Percentiles rank a stretch among this genome's conserved stretches.
These are phyloP conservation scores for Epiblema foenella DNA, from an alignment of 2,888 invertebrate genomes.

Conservation along the genomic window DNA sequence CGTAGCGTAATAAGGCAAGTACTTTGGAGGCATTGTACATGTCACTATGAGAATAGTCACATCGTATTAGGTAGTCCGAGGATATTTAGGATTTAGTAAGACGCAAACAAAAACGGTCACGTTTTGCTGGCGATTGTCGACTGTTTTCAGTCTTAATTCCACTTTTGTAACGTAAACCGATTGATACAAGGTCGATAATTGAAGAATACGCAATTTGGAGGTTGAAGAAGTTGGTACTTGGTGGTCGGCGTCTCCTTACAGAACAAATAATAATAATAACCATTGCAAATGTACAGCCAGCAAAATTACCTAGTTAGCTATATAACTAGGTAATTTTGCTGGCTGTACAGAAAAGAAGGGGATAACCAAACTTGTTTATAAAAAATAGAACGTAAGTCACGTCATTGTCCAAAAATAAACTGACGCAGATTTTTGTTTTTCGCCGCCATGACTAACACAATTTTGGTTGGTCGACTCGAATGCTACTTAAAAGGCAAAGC, in stretches of 20 bases:
- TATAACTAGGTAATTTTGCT: no score
- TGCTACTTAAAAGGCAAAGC: slow-evolving; percentile 13
- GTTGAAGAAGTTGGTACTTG: not conserved
- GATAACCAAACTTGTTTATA: no score
- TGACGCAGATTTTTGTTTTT: slow-evolving; percentile 16
- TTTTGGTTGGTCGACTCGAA: not conserved
- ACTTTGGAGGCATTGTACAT: not conserved
- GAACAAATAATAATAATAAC: no score
- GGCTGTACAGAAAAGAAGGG: no score
- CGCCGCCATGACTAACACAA: slow-evolving; percentile 5
- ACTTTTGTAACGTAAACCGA: not conserved
- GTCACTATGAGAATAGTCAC: not conserved
- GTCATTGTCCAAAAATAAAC: not conserved
- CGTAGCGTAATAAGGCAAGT: not conserved
- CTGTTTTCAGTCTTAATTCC: not conserved
- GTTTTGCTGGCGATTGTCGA: slow-evolving; percentile 53
- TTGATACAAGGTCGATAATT: not conserved
- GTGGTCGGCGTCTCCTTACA: no score
- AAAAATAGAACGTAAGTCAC: no score
- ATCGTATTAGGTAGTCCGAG: slow-evolving; percentile 31
- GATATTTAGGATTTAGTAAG: slow-evolving; percentile 57
- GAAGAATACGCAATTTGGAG: not conserved
- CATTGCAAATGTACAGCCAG: no score
- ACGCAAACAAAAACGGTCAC: slow-evolving; percentile 63
- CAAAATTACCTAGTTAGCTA: no score